Conservation (phyloP, 2,797 vertebrate species). For the Lates japonicus region DNA sequence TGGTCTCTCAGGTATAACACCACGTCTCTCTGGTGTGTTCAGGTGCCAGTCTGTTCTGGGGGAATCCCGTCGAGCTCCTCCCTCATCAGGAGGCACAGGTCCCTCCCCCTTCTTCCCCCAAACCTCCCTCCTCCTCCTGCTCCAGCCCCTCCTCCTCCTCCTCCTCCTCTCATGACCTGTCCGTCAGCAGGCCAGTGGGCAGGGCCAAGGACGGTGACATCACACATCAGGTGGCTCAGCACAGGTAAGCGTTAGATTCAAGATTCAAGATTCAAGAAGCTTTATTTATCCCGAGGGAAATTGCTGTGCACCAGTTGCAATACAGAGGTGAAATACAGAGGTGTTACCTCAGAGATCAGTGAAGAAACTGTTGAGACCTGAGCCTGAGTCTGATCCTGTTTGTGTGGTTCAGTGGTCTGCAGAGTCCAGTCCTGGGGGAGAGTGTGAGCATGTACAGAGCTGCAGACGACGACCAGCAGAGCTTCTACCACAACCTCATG, state of each 20-base stretch:
- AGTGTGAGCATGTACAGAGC: conserved; percentile 78
- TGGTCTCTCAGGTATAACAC: too few relatives aligned
- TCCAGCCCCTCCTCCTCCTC: conserved; percentile 4
- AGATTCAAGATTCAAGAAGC: too few relatives aligned
- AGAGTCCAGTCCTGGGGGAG: conserved; percentile 84
- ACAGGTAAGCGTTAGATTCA: too few relatives aligned
- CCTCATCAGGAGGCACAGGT: conserved; percentile 62
- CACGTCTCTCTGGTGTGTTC: conserved; percentile 26
- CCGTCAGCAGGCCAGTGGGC: conserved; percentile 28
- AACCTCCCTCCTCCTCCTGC: conserved; percentile 12
- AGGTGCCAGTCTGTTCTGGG: conserved; percentile 97
- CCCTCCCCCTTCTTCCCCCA: conserved; percentile 25
- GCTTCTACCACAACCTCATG: conserved; percentile 91
- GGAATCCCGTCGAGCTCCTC: conserved; percentile 67
- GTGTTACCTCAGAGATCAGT: too few relatives aligned
- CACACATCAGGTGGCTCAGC: conserved; percentile 6
- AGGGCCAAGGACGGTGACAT: conserved; percentile 63
- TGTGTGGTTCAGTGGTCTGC: conserved; percentile 54
- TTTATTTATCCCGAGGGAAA: too few relatives aligned
- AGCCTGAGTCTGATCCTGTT: neutral
- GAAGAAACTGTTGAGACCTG: too few relatives aligned
- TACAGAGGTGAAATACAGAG: too few relatives aligned
- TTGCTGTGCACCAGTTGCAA: too few relatives aligned
- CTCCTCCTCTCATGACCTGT: conserved; percentile 67
- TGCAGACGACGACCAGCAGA: conserved; percentile 78